Base-by-base conservation (phyloP, 2,888 invertebrate species). In the Platypus cylindrus region DNA sequence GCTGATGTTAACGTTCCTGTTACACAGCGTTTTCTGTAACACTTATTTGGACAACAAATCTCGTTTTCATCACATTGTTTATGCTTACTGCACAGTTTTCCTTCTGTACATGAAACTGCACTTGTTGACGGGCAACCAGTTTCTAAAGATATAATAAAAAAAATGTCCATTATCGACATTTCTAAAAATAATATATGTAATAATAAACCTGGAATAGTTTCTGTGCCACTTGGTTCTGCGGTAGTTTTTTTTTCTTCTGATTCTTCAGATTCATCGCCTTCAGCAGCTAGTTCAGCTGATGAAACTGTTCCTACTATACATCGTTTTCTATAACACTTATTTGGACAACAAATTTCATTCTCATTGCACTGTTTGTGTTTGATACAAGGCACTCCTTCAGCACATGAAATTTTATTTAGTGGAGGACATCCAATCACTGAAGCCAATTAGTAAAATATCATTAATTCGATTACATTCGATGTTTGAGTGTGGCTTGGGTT, bases 231-330 rank as follows among this genome's bases (percentile, higher is more conserved):
- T n/a, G n/a, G 33, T 33, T 41, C 39, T 25, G 35, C 37, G 29
- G 34, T 37, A 36, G 41, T 36, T 24, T 38, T 41, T 29, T 45
- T 48, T 38, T 44, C 45, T 30, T 42, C 47, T n/a, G 42, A 41
- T 32, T 48, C 46, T 17, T 36, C 41, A 27, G 41, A 34, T 29
- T 35, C 37, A n/a, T n/a, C n/a, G 29, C 37, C 34, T 36, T 35
- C 36, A 13, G 39, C 44, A 34, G 45, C 44, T n/a, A 39, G 29
- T 32, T 38, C 40, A 20, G 22, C 32, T 24, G 35, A 29, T 13
- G 40, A 24, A n/a, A 36, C 40, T 17, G 32, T 23, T 5, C 43
- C 43, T 24, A 30, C 11, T 22, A 34, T 25, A 29, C 43, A 43
- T 7, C 40, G 40, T 26, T 30, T 30, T 26, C 40, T 38, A 30